phyloP scores from a whole-genome alignment of 2,888 invertebrate genomes.

The Caenorhabditis wallacei region DNA sequence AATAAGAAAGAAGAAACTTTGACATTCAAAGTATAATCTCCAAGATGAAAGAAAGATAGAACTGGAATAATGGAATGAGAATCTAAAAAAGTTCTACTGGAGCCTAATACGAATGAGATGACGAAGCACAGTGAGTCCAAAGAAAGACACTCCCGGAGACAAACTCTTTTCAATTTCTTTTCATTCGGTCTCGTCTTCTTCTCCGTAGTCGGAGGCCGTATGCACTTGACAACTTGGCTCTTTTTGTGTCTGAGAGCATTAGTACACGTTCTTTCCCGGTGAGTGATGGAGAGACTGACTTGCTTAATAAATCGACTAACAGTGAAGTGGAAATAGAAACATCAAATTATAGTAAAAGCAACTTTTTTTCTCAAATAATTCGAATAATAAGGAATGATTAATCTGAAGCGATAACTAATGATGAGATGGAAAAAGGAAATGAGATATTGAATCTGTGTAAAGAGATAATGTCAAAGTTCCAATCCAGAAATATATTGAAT shows the following conservation, averaged over 20 bases:
- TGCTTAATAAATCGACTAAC: conserved; percentile 12
- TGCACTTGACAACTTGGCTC: conserved; percentile 59
- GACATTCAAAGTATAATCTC: no score
- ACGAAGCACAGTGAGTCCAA: conserved; percentile 32
- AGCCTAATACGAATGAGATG: not conserved
- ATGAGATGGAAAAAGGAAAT: not conserved
- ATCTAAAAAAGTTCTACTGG: conserved; percentile 15
- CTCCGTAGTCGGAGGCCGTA: conserved; percentile 24
- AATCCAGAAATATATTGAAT: no score
- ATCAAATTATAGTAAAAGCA: no score
- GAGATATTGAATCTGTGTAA: no score
- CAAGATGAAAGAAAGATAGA: no score
- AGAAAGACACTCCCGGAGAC: conserved; percentile 43
- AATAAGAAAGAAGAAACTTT: no score
- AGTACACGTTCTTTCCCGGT: conserved; percentile 24
- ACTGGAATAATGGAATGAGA: conserved; percentile 10
- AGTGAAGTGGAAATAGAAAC: not conserved
- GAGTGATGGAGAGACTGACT: conserved; percentile 15
- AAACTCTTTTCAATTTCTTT: conserved; percentile 58
- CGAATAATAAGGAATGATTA: no score
- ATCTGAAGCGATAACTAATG: no score
- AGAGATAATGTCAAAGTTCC: no score
- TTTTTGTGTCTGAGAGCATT: conserved; percentile 40
- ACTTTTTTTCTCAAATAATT: no score
- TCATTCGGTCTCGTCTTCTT: conserved; percentile 40